Conservation (phyloP, 2,888 invertebrate genomes). For the Sinopyrophorus schimmeli region DNA sequence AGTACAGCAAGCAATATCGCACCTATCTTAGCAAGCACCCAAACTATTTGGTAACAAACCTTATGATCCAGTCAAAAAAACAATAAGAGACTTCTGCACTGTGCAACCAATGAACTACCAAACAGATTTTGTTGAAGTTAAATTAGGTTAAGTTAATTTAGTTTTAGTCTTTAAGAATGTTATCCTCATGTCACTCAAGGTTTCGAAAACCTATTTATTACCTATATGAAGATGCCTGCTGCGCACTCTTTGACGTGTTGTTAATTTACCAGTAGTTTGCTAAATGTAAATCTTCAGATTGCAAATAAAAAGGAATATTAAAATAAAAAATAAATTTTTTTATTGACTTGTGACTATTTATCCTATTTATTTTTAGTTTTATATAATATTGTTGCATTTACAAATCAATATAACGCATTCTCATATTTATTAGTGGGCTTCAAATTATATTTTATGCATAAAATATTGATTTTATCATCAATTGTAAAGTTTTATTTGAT, state of each 20-base stretch:
- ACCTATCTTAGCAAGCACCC: not conserved
- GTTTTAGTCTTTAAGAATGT: conserved; percentile 10
- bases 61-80: conserved; percentile 6
- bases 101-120: conserved; percentile 8
- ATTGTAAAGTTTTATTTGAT: too few relatives aligned
- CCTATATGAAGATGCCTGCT: conserved; percentile 7
- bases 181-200: too few relatives aligned
- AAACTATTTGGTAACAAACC: conserved; percentile 5
- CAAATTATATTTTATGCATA: too few relatives aligned
- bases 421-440: too few relatives aligned
- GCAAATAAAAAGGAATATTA: conserved; percentile 11
- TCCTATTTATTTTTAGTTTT: too few relatives aligned
- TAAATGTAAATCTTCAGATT: conserved; percentile 11
- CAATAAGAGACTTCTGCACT: conserved; percentile 14
- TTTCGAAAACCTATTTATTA: too few relatives aligned
- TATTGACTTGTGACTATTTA: too few relatives aligned
- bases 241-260: conserved; percentile 10
- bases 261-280: conserved; percentile 15
- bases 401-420: too few relatives aligned
- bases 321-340: too few relatives aligned
- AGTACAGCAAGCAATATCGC: conserved; percentile 10
- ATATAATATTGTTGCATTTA: too few relatives aligned
- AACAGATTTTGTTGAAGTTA: conserved; percentile 4
- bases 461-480: too few relatives aligned
- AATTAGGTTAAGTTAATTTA: conserved; percentile 15